phyloP scores from a whole-genome alignment of 2,888 invertebrate genomes.

The Boloria selene region DNA sequence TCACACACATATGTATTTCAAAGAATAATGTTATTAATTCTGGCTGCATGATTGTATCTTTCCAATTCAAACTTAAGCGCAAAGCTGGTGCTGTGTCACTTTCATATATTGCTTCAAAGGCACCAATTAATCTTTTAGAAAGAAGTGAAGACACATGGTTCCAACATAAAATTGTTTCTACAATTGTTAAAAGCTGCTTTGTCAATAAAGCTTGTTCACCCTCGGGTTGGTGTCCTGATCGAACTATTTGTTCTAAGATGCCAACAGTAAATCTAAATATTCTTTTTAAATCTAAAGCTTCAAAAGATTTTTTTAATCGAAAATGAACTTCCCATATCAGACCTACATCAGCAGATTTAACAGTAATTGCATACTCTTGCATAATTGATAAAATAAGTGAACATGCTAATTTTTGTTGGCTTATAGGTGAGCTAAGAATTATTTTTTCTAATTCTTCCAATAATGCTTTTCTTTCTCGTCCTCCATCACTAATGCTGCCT shows the following conservation, averaged over 20 bases:
- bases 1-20: constrained; percentile 90
- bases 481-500: constrained; percentile 88
- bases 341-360: constrained; percentile 93
- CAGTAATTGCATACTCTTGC: constrained; percentile 93
- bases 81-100: constrained; percentile 85
- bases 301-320: constrained; percentile 92
- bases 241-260: constrained; percentile 70
- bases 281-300: constrained; percentile 88
- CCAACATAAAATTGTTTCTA: constrained; percentile 91
- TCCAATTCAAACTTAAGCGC: constrained; percentile 87
- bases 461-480: constrained; percentile 85
- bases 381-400: constrained; percentile 91
- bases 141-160: constrained; percentile 87
- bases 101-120: constrained; percentile 86
- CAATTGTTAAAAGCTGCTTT: constrained; percentile 88
- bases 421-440: constrained; percentile 90
- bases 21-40: constrained; percentile 90
- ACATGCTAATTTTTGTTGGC: constrained; percentile 91
- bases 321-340: constrained; percentile 94
- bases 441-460: constrained; percentile 89
- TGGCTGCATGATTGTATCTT: constrained; percentile 88
- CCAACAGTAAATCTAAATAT: constrained; percentile 85
- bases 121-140: constrained; percentile 86
- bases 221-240: constrained; percentile 73
- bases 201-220: constrained; percentile 82